phyloP scores from a whole-genome alignment of 2,797 vertebrate species.

The Falco novaeseelandiae region DNA sequence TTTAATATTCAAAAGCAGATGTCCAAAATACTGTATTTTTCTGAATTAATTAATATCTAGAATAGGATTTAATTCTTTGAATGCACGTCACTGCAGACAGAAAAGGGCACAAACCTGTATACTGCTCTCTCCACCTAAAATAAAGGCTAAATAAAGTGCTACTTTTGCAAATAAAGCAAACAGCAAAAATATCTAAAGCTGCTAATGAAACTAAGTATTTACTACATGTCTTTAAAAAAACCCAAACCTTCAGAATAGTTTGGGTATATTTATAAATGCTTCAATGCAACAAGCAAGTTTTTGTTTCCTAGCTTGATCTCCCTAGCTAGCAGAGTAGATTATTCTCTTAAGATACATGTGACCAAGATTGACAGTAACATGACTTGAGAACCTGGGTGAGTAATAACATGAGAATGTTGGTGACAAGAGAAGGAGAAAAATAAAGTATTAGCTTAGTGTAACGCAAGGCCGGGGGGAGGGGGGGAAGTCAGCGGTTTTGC shows the following conservation, averaged over 20 bases:
- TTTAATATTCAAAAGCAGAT: neutral
- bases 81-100: neutral
- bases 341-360: neutral
- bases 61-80: neutral
- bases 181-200: neutral
- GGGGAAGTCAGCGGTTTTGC: neutral
- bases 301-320: neutral
- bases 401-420: neutral
- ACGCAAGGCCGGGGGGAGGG: neutral
- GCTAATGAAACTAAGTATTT: neutral
- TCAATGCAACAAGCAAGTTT: neutral
- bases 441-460: neutral
- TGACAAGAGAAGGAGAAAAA: neutral
- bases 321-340: neutral
- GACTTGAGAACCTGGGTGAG: neutral
- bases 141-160: neutral
- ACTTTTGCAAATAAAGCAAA: neutral
- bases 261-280: neutral
- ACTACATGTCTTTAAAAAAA: neutral
- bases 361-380: neutral
- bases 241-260: neutral
- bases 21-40: neutral
- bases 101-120: neutral
- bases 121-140: neutral
- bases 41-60: neutral